Base-by-base conservation (phyloP, 2,113 vertebrate species). In the Macquaria australasica region DNA sequence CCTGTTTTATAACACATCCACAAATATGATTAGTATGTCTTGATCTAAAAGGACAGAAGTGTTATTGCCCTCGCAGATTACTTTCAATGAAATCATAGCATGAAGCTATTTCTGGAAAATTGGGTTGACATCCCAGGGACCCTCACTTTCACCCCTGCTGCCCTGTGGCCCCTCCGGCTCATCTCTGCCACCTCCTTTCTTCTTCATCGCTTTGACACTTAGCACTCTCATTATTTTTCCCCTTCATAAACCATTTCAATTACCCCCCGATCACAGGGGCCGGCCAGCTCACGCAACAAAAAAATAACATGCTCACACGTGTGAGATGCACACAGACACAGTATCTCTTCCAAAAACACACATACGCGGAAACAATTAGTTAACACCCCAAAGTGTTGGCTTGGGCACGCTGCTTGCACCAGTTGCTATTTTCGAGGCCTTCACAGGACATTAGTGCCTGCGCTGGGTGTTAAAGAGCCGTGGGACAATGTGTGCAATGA, bases 91-190 rank as follows among this genome's bases (percentile, higher is more conserved):
- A 89, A 82, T 41, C 59, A 20, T 18, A 73, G 28, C 31, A 55
- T 83, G 69, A 72, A 31, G 84, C 84, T 89, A 89, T 93, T 91
- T 90, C 71, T 67, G 79, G 67, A 41, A 85, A 89, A 89, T 91
- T 89, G 86, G 48, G 43, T 53, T 87, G 91, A 89, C 90, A 62
- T 83, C 58, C 23, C 37, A 41, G 62, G 58, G 85, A 73, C 69
- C 83, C 56, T 18, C 8, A 8, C 51, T 25, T 34, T 79, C 85
- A 75, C 77, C 85, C 81, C 34, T 0, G 0, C 14, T 76, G 82
- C 85, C 91, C 79, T 9, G 34, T 88, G 82, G 82, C 73, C 85
- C 77, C 81, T 82, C 14, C 66, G 68, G 80, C 89, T 80, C 82
- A 8, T 68, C 72, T 66, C 70, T 77, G 83, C 77, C 83, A 70